A percentile compares a stretch with the other conserved stretches of the same genome.
Conservation (phyloP, 2,797 vertebrate species). For the Gambelia wislizenii region DNA sequence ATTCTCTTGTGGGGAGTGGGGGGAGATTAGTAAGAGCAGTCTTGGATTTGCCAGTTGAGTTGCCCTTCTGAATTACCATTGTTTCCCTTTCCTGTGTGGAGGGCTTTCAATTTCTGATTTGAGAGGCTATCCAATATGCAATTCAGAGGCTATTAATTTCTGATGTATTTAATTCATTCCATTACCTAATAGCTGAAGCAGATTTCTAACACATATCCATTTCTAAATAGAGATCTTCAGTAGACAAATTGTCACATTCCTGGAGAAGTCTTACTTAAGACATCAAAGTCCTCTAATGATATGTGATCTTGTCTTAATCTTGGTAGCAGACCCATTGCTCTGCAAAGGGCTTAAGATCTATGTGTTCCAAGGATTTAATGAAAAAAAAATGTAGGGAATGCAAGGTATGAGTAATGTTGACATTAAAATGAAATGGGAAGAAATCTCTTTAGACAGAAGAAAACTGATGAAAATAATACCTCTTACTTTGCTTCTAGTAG, state of each 20-base stretch:
- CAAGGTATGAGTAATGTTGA: not conserved
- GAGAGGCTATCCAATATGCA: not conserved
- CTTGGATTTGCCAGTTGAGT: not conserved
- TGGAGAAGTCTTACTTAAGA: not conserved
- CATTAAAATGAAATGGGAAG: not conserved
- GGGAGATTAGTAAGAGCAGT: not conserved
- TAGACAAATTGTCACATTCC: not conserved
- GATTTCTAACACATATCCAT: slow-evolving; percentile 1
- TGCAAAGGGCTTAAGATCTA: not conserved
- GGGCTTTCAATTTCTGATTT: not conserved
- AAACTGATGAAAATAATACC: not conserved
- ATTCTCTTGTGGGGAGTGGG: no score
- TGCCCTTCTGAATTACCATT: not conserved
- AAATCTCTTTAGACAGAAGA: not conserved
- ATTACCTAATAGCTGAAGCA: not conserved
- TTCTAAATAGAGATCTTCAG: not conserved
- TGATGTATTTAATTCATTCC: not conserved
- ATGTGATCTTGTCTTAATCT: slow-evolving; percentile 25
- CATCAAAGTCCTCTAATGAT: not conserved
- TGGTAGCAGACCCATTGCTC: not conserved
- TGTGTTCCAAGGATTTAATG: not conserved
- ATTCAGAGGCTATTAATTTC: not conserved
- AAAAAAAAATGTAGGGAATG: not conserved
- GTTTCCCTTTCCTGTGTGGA: not conserved
- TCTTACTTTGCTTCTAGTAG: not conserved